Percentiles rank a stretch among this genome's conserved stretches.
These are phyloP conservation scores for Daubentonia madagascariensis DNA, from an alignment of 2,113 vertebrate species.

Conservation along the genomic window DNA sequence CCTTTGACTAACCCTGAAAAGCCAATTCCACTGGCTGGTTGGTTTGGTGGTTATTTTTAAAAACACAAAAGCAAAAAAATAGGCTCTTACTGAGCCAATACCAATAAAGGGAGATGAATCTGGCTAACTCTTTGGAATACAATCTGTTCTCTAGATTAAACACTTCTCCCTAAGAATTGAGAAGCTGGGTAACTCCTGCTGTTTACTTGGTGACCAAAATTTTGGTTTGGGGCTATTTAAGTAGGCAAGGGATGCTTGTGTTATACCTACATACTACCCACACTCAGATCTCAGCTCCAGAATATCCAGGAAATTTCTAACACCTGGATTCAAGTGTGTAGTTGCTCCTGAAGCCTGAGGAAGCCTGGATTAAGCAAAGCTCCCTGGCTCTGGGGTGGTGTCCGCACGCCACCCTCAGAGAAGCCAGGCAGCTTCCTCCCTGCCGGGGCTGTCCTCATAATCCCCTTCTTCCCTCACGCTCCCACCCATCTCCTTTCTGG, in stretches of 20 bases:
- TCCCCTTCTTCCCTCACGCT: neutral
- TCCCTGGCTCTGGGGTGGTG: fast-evolving
- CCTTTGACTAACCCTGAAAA: neutral
- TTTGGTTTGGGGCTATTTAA: neutral
- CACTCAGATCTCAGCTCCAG: neutral
- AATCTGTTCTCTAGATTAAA: neutral
- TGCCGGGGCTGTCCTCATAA: fast-evolving
- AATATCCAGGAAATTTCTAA: neutral
- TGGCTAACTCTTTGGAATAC: neutral
- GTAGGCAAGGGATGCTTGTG: neutral
- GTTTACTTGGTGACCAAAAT: neutral
- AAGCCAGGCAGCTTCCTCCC: fast-evolving
- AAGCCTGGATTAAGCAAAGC: neutral
- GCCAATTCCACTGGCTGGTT: neutral
- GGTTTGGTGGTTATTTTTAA: neutral
- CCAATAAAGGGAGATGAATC: neutral
- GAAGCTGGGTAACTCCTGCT: neutral
- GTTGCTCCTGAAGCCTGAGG: neutral
- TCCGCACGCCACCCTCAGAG: neutral
- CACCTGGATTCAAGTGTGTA: neutral
- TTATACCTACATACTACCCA: neutral
- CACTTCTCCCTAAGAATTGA: neutral
- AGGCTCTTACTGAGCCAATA: neutral
- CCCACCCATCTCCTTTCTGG: neutral
- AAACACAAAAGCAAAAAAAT: neutral